A percentile compares a stretch with the other conserved stretches of the same genome.
Conservation (phyloP, 2,888 invertebrate species). For the Ectobius pallidus region DNA sequence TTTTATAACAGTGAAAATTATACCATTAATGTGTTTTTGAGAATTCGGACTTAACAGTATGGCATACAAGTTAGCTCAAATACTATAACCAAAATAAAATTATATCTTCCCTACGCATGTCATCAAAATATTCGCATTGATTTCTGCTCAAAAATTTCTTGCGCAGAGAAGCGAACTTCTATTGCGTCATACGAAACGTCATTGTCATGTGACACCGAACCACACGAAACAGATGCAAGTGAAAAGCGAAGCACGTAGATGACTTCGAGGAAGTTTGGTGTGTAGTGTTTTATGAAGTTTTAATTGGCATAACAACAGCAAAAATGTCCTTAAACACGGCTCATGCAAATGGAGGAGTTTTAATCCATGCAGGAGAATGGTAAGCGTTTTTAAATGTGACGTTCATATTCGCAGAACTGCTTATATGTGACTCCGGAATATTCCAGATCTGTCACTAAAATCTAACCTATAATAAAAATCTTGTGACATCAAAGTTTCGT, state of each 20-base stretch:
- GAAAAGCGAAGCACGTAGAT: not conserved
- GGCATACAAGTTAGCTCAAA: not conserved
- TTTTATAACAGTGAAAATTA: not conserved
- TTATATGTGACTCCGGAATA: too few species aligned
- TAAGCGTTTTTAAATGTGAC: too few species aligned
- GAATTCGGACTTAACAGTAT: not conserved
- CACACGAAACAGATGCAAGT: constrained; percentile 14
- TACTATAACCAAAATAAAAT: constrained; percentile 23
- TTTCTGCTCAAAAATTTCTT: constrained; percentile 52
- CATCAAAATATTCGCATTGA: constrained; percentile 50
- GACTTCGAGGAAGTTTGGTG: not conserved
- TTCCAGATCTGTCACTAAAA: constrained; percentile 25
- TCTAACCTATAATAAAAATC: constrained; percentile 35
- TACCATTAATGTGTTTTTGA: not conserved
- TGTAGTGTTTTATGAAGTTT: not conserved
- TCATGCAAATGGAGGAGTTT: constrained; percentile 91
- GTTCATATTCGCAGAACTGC: too few species aligned
- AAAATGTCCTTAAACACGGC: constrained; percentile 95
- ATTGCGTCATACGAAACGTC: constrained; percentile 27
- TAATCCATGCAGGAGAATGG: constrained; percentile 96
- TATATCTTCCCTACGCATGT: constrained; percentile 39
- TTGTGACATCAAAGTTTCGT: too few species aligned
- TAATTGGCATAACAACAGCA: not conserved
- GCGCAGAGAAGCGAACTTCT: constrained; percentile 28
- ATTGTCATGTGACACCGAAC: constrained; percentile 31